A percentile compares a stretch with the other conserved stretches of the same genome.
Evolutionary conservation across 1,140 invertebrate genomes (phyloP).

Genomic region (Drosophila suzukii): DNA sequence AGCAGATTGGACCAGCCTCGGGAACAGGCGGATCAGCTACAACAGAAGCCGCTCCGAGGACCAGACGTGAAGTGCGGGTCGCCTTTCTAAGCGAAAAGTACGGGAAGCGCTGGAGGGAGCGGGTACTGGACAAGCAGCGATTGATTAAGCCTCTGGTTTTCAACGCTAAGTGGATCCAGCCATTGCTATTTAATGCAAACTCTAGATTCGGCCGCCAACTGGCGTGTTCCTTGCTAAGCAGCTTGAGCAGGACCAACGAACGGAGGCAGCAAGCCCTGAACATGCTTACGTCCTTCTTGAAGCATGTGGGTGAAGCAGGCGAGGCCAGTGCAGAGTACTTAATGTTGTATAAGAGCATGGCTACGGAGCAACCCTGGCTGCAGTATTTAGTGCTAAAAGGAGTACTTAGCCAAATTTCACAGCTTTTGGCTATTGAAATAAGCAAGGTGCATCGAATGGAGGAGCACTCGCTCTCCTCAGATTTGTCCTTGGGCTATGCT

Average conservation of each 20-base stretch:
- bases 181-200: conserved; percentile 95
- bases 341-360: conserved; percentile 92
- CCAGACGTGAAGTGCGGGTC: conserved; percentile 81
- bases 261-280: conserved; percentile 89
- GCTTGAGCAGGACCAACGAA: conserved; percentile 87
- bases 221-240: conserved; percentile 94
- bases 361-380: conserved; percentile 94
- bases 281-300: conserved; percentile 94
- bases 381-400: conserved; percentile 96
- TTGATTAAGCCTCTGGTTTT: conserved; percentile 66
- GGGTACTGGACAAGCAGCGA: conserved; percentile 66
- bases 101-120: conserved; percentile 86
- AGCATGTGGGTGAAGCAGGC: conserved; percentile 92
- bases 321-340: conserved; percentile 97
- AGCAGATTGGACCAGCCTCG: conserved; percentile 12
- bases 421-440: conserved; percentile 94
- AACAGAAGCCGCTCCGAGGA: conserved; percentile 24
- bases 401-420: conserved; percentile 92
- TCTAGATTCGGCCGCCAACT: conserved; percentile 94
- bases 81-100: conserved; percentile 92
- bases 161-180: conserved; percentile 92
- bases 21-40: neutral
- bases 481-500: conserved; percentile 96
- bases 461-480: conserved; percentile 96
- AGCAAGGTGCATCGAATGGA: conserved; percentile 93